Conservation (phyloP, 2,113 vertebrate species). For the Microcebus griseorufus region DNA sequence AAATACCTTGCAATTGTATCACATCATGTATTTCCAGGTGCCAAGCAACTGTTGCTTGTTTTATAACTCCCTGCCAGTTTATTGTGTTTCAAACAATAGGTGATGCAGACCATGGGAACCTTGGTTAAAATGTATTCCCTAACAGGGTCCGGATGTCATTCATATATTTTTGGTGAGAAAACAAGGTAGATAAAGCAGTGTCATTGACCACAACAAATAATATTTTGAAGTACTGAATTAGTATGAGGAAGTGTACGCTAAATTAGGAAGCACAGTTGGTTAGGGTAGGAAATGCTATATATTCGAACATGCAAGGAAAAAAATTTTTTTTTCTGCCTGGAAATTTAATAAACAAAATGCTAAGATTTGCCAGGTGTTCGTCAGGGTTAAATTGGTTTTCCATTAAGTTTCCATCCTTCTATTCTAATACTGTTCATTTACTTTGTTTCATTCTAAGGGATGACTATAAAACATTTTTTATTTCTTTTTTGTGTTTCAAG, state of each 20-base stretch:
- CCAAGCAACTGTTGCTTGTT: constrained; percentile 19
- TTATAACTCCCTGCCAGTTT: constrained; percentile 72
- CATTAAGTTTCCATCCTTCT: not conserved
- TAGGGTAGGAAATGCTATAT: constrained; percentile 27
- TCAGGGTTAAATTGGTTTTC: not conserved
- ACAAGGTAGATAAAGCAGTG: constrained; percentile 52
- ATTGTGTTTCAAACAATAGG: constrained; percentile 84
- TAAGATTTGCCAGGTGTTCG: not conserved
- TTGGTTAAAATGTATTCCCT: constrained; percentile 63
- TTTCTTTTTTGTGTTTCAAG: not conserved
- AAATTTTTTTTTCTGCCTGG: not conserved
- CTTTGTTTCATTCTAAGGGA: not conserved
- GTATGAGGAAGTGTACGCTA: constrained; percentile 59
- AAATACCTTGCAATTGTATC: not conserved
- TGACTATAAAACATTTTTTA: not conserved
- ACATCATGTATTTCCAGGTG: not conserved
- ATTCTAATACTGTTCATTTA: not conserved
- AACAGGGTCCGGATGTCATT: constrained; percentile 67
- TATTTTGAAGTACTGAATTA: constrained; percentile 61
- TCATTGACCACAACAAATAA: constrained; percentile 50
- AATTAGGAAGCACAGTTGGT: constrained; percentile 58
- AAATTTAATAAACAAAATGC: constrained; percentile 28
- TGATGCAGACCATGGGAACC: constrained; percentile 77
- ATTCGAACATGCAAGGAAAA: not conserved
- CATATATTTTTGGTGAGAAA: constrained; percentile 17